These are phyloP conservation scores for Gorsachius goisagi DNA, from an alignment of 2,113 vertebrate species.

Conservation along the genomic window DNA sequence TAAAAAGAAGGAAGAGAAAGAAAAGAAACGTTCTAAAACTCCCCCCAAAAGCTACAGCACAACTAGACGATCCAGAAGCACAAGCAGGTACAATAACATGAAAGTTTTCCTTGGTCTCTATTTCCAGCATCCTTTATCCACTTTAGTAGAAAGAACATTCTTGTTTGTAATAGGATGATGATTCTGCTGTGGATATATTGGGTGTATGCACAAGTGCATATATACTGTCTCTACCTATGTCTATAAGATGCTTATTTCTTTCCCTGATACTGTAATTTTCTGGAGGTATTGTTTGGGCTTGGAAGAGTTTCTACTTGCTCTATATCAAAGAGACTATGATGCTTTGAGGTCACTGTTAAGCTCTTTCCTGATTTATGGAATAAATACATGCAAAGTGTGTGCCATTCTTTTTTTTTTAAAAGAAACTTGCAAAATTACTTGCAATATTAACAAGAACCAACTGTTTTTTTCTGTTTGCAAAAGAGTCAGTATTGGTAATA, in stretches of 20 bases:
- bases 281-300: not conserved
- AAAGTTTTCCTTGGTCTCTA: not conserved
- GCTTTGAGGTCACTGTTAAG: not conserved
- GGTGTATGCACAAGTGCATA: not conserved
- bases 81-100: constrained; percentile 80
- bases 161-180: accelerated
- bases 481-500: accelerated
- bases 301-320: not conserved
- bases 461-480: not conserved
- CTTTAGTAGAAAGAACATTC: not conserved
- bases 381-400: not conserved
- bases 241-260: accelerated
- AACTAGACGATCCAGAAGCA: constrained; percentile 89
- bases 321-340: not conserved
- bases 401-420: accelerated
- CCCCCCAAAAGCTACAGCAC: constrained; percentile 99
- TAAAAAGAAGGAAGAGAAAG: constrained; percentile 95
- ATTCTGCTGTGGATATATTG: accelerated
- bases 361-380: not conserved
- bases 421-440: too few relatives aligned
- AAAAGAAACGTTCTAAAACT: constrained; percentile 96
- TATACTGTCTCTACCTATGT: accelerated
- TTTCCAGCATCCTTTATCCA: not conserved
- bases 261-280: too few relatives aligned
- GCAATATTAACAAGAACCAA: not conserved